Evolutionary conservation across 2,113 vertebrate species (phyloP).

Genomic region (Aphyosemion australe): DNA sequence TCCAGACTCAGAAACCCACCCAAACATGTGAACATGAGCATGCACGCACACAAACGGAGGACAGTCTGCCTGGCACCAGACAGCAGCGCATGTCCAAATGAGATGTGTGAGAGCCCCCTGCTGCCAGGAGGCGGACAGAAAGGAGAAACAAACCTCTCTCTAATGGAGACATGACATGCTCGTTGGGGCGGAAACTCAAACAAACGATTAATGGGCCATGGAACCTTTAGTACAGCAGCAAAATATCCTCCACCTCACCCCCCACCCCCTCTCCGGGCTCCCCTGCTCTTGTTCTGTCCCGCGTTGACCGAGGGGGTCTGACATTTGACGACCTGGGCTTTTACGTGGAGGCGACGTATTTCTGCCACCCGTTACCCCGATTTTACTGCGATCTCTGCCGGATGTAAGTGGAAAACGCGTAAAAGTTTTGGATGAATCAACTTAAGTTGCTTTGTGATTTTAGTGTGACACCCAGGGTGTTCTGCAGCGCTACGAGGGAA

Average conservation of each 20-base stretch:
- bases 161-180: slow-evolving; percentile 86
- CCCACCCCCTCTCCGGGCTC: slow-evolving; percentile 43
- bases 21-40: slow-evolving; percentile 15
- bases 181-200: slow-evolving; percentile 82
- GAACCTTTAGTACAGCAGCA: slow-evolving; percentile 73
- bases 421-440: neutral
- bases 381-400: slow-evolving; percentile 30
- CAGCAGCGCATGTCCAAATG: slow-evolving; percentile 71
- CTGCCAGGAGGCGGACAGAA: slow-evolving; percentile 79
- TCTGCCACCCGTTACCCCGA: slow-evolving; percentile 45
- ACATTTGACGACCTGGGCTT: slow-evolving; percentile 66
- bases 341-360: slow-evolving; percentile 46
- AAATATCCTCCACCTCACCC: slow-evolving; percentile 58
- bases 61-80: slow-evolving; percentile 85
- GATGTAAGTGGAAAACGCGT: slow-evolving; percentile 18
- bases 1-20: slow-evolving; percentile 28
- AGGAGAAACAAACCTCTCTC: slow-evolving; percentile 80
- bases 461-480: neutral
- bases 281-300: slow-evolving; percentile 51
- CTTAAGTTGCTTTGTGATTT: neutral
- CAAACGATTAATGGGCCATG: slow-evolving; percentile 83
- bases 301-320: slow-evolving; percentile 47
- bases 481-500: neutral
- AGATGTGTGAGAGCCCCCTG: slow-evolving; percentile 82
- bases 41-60: slow-evolving; percentile 54